Base-by-base conservation (phyloP, 2,113 vertebrate genomes). In the Climacteris rufus region DNA sequence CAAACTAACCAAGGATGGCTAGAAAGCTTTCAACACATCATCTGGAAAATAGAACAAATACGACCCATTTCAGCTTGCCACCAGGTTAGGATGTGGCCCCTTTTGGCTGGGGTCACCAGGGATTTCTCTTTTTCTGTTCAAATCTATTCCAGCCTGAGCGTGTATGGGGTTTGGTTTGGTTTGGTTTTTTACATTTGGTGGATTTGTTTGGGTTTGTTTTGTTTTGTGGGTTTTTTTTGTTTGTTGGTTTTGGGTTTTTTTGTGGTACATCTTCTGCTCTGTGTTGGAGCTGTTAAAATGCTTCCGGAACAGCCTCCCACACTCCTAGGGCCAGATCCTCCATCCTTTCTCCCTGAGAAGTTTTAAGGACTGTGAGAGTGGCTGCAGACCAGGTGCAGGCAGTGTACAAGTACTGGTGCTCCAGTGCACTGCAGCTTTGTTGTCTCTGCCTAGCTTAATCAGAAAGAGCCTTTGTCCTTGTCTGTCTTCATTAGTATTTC, bases 1-100 rank as follows among this genome's bases (percentile, higher is more conserved):
- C 76, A 91, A 85, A 93, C 91, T 95, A 91, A 94, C 79, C 13
- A 10, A 56, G 82, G 50, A 76, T 77, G 54, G 82, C 77, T 92
- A 83, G 84, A 92, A 96, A 97, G 86, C 90, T 89, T 90, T 89
- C 13, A 4, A 49, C 16, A 1, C 57, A 45, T 93, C 86, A 44
- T 92, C 65, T 93, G 79, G 45, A 84, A 65, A 86, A 47, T 69
- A 79, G 71, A 79, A 91, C 5, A 44, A 86, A 71, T 91, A 35
- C 8, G 14, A 85, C 77, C 63, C 35, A 30, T 45, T 93, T 70
- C 76, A 71, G 68, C 25, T 75, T 65, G 44, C 60, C 79, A 68
- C 42, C 71, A 65, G 70, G 39, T 74, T 68, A 33, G 42, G 53
- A 82, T 30, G 27, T 70, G 28, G 49, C 14, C 39, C 37, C 33